Percentiles rank a stretch among this genome's conserved stretches.
Evolutionary conservation across 2,113 vertebrate species (phyloP).

Genomic region (Cnemophilus loriae): DNA sequence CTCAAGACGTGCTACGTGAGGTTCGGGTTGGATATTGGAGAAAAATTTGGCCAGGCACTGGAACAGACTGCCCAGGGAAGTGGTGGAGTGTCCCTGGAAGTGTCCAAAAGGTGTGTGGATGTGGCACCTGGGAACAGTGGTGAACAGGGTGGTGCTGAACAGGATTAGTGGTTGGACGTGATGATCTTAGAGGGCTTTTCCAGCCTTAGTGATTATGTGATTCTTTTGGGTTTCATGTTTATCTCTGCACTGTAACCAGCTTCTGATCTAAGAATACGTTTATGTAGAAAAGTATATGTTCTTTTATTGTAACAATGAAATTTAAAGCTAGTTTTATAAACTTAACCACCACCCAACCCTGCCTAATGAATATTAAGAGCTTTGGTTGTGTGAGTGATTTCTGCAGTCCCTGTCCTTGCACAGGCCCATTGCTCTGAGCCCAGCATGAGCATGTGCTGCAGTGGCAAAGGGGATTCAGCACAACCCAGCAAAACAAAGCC

Average conservation of each 20-base stretch:
- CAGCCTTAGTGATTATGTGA: not conserved
- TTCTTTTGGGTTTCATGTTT: not conserved
- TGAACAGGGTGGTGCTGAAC: not conserved
- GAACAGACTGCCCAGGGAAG: not conserved
- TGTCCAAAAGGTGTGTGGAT: not conserved
- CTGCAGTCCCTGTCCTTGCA: not conserved
- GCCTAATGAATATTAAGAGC: not conserved
- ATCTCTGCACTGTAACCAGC: not conserved
- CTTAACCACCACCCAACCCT: not conserved
- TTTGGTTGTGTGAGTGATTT: not conserved
- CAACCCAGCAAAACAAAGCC: not conserved
- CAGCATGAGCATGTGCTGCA: accelerated
- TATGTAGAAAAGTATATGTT: not conserved
- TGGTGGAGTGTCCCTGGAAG: not conserved
- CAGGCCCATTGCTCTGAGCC: not conserved
- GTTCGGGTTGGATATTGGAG: not conserved
- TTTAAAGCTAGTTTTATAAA: not conserved
- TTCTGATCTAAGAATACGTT: not conserved
- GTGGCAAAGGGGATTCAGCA: not conserved
- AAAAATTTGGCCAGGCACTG: not conserved
- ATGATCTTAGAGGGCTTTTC: not conserved
- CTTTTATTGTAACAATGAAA: not conserved
- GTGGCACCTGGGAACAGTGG: not conserved
- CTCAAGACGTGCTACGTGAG: not conserved
- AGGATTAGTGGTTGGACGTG: not conserved